Percentiles rank a stretch among this genome's conserved stretches.
Evolutionary conservation across 1,140 invertebrate species (phyloP).

Genomic region (Latrodectus geometricus): DNA sequence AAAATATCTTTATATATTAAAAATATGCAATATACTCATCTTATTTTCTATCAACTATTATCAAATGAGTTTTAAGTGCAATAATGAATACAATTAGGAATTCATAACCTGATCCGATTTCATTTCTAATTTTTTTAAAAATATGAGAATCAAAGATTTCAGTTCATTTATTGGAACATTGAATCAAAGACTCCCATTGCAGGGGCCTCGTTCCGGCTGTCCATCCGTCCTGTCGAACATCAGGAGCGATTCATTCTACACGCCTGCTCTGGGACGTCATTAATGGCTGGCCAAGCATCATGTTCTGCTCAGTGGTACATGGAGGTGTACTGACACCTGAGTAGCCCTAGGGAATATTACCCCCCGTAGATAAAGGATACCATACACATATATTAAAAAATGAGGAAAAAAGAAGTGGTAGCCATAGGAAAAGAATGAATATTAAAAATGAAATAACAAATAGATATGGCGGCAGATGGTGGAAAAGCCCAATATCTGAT

Average conservation of each 20-base stretch:
- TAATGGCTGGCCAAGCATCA: conserved; percentile 53
- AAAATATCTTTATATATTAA: neutral
- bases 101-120: neutral
- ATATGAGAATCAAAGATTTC: neutral
- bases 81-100: neutral
- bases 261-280: conserved; percentile 41
- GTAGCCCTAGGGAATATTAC: conserved; percentile 40
- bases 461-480: conserved; percentile 44
- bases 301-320: conserved; percentile 19
- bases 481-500: conserved; percentile 9
- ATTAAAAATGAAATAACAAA: conserved; percentile 45
- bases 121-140: neutral
- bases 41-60: neutral
- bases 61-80: neutral
- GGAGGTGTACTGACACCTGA: conserved; percentile 46
- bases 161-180: neutral
- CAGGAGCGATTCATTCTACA: conserved; percentile 40
- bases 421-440: neutral
- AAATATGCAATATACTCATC: neutral
- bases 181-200: conserved; percentile 9
- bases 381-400: conserved; percentile 36
- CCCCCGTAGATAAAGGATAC: conserved; percentile 18
- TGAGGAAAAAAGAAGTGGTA: neutral
- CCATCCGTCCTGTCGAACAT: conserved; percentile 25
- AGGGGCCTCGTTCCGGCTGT: conserved; percentile 32